Percentiles rank a stretch among this genome's conserved stretches.
These are phyloP conservation scores for Climacteris rufus DNA, from an alignment of 2,113 vertebrate species.

Conservation along the genomic window DNA sequence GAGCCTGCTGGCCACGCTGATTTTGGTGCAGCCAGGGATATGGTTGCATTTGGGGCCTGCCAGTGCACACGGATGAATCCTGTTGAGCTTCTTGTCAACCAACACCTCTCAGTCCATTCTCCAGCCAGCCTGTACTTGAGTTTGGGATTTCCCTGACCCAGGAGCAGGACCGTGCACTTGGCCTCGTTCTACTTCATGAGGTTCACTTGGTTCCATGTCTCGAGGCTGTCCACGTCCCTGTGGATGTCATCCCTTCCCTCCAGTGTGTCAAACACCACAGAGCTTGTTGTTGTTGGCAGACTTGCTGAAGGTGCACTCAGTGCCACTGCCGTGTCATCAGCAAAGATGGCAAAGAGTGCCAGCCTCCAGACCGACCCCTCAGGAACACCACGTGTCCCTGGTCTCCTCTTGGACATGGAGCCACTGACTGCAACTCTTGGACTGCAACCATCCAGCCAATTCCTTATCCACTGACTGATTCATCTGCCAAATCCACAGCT, in stretches of 20 bases:
- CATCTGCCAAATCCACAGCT: neutral
- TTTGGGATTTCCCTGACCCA: neutral
- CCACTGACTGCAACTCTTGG: neutral
- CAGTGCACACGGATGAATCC: neutral
- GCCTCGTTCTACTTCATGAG: neutral
- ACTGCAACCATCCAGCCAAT: neutral
- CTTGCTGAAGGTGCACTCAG: neutral
- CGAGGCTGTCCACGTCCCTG: neutral
- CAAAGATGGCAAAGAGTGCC: neutral
- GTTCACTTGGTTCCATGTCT: neutral
- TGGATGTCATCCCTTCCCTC: neutral
- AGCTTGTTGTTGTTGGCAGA: neutral
- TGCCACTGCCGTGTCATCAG: fast-evolving
- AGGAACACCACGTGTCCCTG: neutral
- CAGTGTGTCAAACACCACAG: neutral
- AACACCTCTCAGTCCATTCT: neutral
- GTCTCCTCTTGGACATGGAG: neutral
- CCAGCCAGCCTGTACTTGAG: neutral
- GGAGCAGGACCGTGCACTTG: neutral
- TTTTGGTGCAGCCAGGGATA: neutral
- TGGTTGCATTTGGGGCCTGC: neutral
- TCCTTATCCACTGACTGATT: neutral
- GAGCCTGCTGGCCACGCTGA: fast-evolving
- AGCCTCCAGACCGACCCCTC: fast-evolving
- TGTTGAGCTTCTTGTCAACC: neutral